Conservation (phyloP, 2,888 invertebrate species). For the Artemia sp. region DNA sequence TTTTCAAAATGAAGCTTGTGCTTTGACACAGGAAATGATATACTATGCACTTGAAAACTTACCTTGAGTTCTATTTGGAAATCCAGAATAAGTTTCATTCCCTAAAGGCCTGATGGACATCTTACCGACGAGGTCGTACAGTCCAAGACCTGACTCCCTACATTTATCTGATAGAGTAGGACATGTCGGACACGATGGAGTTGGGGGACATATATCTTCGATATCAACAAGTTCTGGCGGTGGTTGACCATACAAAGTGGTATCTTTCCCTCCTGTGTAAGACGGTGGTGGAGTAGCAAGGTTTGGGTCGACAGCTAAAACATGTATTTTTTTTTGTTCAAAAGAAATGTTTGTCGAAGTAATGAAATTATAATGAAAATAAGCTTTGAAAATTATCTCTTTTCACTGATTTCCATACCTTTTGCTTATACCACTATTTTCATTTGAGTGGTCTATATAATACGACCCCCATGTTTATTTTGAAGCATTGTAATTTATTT, state of each 20-base stretch:
- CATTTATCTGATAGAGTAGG: slow-evolving; percentile 40
- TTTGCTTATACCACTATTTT: too few species aligned
- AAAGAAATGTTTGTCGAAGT: neutral
- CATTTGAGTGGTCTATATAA: too few species aligned
- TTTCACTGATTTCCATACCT: too few species aligned
- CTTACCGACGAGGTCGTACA: slow-evolving; percentile 40
- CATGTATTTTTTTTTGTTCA: slow-evolving; percentile 1
- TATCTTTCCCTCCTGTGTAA: slow-evolving; percentile 30
- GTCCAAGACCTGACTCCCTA: slow-evolving; percentile 40
- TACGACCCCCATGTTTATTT: too few species aligned
- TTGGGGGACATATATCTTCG: slow-evolving; percentile 45
- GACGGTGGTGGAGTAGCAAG: slow-evolving; percentile 36
- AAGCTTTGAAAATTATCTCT: neutral
- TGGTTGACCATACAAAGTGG: slow-evolving; percentile 40
- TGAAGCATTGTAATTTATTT: too few species aligned
- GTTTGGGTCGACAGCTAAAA: slow-evolving; percentile 35
- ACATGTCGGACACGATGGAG: slow-evolving; percentile 44
- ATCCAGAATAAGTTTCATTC: slow-evolving; percentile 42
- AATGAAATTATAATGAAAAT: neutral
- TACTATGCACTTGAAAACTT: slow-evolving; percentile 23
- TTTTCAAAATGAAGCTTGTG: too few species aligned
- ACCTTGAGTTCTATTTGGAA: slow-evolving; percentile 39
- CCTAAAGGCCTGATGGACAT: slow-evolving; percentile 40
- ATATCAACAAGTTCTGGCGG: slow-evolving; percentile 43
- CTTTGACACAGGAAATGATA: too few species aligned